Evolutionary conservation across 2,113 vertebrate genomes (phyloP), one percentile per base, ranked within the genome.

Genomic region (Phasianus colchicus): DNA sequence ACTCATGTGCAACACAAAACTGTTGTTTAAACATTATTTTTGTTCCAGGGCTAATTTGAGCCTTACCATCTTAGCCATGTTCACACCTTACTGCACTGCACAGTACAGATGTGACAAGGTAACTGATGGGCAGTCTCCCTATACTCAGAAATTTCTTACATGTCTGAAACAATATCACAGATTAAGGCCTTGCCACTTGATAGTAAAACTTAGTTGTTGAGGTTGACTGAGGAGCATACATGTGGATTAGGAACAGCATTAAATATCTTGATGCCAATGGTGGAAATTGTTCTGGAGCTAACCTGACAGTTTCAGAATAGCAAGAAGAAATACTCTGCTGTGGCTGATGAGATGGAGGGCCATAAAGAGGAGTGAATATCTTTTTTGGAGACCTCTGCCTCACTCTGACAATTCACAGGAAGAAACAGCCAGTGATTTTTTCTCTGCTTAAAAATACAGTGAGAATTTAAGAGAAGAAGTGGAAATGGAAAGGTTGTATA

Each of bases 161-260:
- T 97, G 57, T 93, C 95, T 93, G 93, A 98, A 83, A 96, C 88
- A 73, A 82, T 98, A 64, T 54, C 93, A 55, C 92, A 97, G 72
- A 98, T 98, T 86, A 95, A 97, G 13, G 77, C 78, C 6, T 83
- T 98, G 86, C 94, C 95, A 55, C 80, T 94, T 92, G 93, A 97
- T 94, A 96, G 94, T 88, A 98, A 97, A 92, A 96, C 97, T 78
- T 75, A 63, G 19, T 54, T 98, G 34, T 95, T 98, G 83, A 97
- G 96, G 71, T 82, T 98, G 73, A 97, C 98, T 97, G 98, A 98
- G 45, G 97, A 98, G 72, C 97, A 98, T 78, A 94, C 90, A 29
- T 92, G 70, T 82, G 95, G 97, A 60, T 96, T 99, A 95, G 95
- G 98, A 83, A 96, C 91, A 79, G 96, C 96, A n/a, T 92, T 99